Conservation (phyloP, 2,113 vertebrate species). For the Pygoscelis antarcticus region DNA sequence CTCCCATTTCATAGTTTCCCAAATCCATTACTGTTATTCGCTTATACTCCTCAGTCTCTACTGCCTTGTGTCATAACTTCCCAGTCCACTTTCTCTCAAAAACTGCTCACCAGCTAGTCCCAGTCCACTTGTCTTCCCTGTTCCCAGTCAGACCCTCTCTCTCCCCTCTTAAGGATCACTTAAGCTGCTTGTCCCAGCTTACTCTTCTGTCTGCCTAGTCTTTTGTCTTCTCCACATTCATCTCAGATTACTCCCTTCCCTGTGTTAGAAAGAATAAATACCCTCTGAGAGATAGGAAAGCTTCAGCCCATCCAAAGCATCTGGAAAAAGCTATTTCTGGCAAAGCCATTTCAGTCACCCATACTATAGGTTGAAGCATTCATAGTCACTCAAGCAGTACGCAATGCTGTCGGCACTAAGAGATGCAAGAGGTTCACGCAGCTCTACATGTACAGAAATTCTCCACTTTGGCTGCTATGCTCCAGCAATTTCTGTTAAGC, state of each 20-base stretch:
- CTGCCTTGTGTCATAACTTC: background rate
- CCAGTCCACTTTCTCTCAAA: background rate
- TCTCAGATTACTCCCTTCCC: background rate
- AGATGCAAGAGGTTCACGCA: background rate
- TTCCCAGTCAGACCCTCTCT: background rate
- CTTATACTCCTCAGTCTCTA: background rate
- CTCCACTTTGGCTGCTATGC: background rate
- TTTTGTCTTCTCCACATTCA: background rate
- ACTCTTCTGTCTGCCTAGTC: background rate
- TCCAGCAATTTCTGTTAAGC: background rate
- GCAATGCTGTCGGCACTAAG: background rate
- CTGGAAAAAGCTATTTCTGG: background rate
- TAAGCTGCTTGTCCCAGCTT: background rate
- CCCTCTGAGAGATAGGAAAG: background rate
- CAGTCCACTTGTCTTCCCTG: background rate
- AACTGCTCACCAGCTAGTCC: background rate
- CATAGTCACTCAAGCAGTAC: background rate
- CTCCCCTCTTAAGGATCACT: fast-evolving
- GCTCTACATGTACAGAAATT: background rate
- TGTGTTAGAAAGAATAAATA: background rate
- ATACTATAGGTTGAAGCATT: fast-evolving
- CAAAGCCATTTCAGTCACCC: background rate
- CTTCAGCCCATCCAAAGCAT: background rate
- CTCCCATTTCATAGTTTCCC: background rate
- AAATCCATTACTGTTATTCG: background rate